These are phyloP conservation scores for Tretioscincus oriximinensis DNA, from an alignment of 2,113 vertebrate species.

Conservation along the genomic window DNA sequence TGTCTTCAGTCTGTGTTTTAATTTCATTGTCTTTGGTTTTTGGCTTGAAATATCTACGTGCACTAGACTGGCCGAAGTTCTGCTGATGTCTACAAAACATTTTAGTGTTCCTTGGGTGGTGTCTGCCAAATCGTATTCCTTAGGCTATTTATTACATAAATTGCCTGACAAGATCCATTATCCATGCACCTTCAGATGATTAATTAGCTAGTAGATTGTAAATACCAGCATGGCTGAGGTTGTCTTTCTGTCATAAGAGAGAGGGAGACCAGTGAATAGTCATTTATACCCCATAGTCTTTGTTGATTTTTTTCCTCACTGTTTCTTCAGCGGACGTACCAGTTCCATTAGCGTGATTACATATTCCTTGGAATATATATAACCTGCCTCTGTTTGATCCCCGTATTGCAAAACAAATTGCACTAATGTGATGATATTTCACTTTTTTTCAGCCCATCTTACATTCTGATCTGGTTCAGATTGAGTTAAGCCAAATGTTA, in stretches of 20 bases:
- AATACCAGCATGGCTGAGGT: not conserved
- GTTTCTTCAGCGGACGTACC: not conserved
- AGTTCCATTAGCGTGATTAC: not conserved
- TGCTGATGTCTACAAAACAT: not conserved
- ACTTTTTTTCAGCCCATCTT: not conserved
- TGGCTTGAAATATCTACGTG: fast-evolving
- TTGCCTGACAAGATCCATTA: constrained; percentile 8
- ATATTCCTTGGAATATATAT: not conserved
- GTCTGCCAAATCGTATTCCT: not conserved
- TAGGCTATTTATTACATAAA: constrained; percentile 2
- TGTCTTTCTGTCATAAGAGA: not conserved
- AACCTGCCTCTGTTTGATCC: not conserved
- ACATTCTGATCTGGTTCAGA: too few relatives aligned
- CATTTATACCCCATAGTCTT: not conserved
- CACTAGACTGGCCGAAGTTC: not conserved
- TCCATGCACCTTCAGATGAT: constrained; percentile 12
- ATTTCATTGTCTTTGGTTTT: not conserved
- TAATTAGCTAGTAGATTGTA: constrained; percentile 7
- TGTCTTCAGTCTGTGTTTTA: fast-evolving
- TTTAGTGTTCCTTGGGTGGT: not conserved
- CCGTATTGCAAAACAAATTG: not conserved
- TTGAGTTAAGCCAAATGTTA: too few relatives aligned
- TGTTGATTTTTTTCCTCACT: not conserved
- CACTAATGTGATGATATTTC: not conserved
- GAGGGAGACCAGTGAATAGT: not conserved